phyloP scores from a whole-genome alignment of 1,140 invertebrate species.

The Drosophila nasuta region DNA sequence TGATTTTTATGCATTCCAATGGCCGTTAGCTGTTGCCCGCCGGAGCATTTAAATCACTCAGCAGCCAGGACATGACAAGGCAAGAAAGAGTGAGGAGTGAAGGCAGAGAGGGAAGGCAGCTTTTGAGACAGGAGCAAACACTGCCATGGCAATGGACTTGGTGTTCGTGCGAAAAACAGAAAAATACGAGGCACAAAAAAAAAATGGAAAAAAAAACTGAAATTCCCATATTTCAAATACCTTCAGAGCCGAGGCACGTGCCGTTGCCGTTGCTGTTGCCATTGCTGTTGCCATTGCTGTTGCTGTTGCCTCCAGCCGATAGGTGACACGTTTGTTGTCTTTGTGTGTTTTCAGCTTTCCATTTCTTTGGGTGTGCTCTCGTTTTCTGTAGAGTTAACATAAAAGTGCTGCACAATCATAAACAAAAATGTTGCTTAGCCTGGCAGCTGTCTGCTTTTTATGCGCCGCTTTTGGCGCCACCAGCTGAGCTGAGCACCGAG shows the following conservation, averaged over 20 bases:
- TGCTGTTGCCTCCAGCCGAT: slow-evolving; percentile 37
- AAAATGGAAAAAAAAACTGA: background rate
- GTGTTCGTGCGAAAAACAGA: slow-evolving; percentile 1
- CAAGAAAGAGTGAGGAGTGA: slow-evolving; percentile 16
- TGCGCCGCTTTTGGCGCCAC: slow-evolving; percentile 37
- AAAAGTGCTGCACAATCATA: slow-evolving; percentile 63
- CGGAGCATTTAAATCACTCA: slow-evolving; percentile 67
- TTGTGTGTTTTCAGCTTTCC: slow-evolving; percentile 2
- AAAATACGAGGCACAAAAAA: background rate
- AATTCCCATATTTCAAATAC: slow-evolving; percentile 37
- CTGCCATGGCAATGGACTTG: slow-evolving; percentile 16
- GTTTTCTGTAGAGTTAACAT: slow-evolving; percentile 45
- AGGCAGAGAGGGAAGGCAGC: background rate
- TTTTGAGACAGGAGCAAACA: background rate
- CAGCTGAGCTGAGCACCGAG: slow-evolving; percentile 20
- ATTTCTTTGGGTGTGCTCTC: slow-evolving; percentile 5
- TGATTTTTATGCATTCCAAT: slow-evolving; percentile 63
- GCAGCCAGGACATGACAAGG: slow-evolving; percentile 29
- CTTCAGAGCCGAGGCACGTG: slow-evolving; percentile 43
- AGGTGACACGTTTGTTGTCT: slow-evolving; percentile 39
- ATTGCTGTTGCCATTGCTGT: slow-evolving; percentile 15
- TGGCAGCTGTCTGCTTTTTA: slow-evolving; percentile 70
- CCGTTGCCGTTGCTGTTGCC: slow-evolving; percentile 29
- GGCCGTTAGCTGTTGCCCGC: slow-evolving; percentile 21
- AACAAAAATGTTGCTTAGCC: slow-evolving; percentile 68